Evolutionary conservation across 2,888 invertebrate species (phyloP).

Genomic region (Plemyria rubiginata): DNA sequence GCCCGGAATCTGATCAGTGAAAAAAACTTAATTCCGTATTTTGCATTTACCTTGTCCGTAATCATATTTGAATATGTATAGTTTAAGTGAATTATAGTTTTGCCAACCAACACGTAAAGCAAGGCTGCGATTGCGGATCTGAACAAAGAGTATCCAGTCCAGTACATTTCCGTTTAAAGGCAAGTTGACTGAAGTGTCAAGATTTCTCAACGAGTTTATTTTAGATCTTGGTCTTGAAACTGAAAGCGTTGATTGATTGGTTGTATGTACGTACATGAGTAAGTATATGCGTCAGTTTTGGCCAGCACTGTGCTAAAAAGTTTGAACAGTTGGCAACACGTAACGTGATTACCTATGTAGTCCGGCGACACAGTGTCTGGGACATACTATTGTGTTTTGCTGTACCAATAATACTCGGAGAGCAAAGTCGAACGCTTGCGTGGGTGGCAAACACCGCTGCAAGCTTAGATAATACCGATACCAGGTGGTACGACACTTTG

Average conservation of each 20-base stretch:
- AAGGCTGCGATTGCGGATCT: not conserved
- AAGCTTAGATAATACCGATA: conserved; percentile 26
- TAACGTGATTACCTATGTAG: conserved; percentile 65
- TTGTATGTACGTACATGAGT: not conserved
- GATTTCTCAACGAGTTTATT: not conserved
- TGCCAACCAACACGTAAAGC: not conserved
- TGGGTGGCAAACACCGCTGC: conserved; percentile 29
- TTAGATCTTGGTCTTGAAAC: conserved; percentile 3
- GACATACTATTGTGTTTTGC: conserved; percentile 65
- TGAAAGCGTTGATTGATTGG: not conserved
- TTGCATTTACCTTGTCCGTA: not conserved
- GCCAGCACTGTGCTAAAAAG: conserved; percentile 38
- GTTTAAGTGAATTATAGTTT: not conserved
- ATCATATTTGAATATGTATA: conserved; percentile 1
- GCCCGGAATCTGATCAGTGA: too few relatives aligned
- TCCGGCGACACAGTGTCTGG: conserved; percentile 76
- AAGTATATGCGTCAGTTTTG: conserved; percentile 3
- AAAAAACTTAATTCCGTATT: not conserved
- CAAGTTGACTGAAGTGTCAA: not conserved
- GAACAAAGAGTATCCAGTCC: not conserved
- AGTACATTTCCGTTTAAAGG: conserved; percentile 5
- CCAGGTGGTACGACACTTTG: conserved; percentile 23
- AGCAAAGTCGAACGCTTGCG: conserved; percentile 38
- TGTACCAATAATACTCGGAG: conserved; percentile 67
- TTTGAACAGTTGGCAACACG: conserved; percentile 64